Base-by-base conservation (phyloP, 2,888 invertebrate genomes). In the Cremastobaeus sp. region DNA sequence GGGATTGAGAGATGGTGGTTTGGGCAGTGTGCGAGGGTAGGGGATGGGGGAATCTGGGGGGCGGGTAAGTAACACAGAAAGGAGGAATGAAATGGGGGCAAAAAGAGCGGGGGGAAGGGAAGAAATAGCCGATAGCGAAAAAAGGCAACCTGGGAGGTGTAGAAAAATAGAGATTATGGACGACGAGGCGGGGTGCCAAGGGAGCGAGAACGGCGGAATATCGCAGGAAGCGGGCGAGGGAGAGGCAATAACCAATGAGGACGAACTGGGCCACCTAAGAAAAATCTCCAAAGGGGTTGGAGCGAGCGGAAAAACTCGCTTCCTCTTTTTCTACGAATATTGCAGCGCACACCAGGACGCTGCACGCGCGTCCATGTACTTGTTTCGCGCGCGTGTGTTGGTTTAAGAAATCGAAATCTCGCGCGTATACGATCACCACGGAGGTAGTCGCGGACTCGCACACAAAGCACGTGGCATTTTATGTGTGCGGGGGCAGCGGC, bases 221-320 rank as follows among this genome's bases (percentile, higher is more conserved):
- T 64, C 59, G 70, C 59, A 55, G 64, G 72, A 71, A 71, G 69
- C 66, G 66, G 74, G 66, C 71, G 79, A n/a, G n/a, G 77, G 76
- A 76, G 75, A 77, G 76, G 81, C 79, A 79, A 82, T 83, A 83
- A 83, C 84, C 83, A 84, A 84, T 84, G 79, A 81, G 79, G 79
- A 76, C 81, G 80, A 84, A 82, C 81, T 84, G 83, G 84, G 82
- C 84, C 83, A 84, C 77, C 78, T 78, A 82, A 83, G 84, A 82
- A 84, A 84, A 83, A 84, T 84, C 81, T 83, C 79, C 75, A 70
- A 77, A 76, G 70, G 77, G 75, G 78, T 71, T 66, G 72, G 76
- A 77, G 60, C 78, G 74, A 75, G 76, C 77, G 65, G 76, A 77
- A 77, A 80, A 80, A 79, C 78, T 79, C 75, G 64, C 78, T 76